Evolutionary conservation across 1,140 invertebrate species (phyloP), one percentile per base, ranked within the genome.

Genomic region (Drosophila leontia): DNA sequence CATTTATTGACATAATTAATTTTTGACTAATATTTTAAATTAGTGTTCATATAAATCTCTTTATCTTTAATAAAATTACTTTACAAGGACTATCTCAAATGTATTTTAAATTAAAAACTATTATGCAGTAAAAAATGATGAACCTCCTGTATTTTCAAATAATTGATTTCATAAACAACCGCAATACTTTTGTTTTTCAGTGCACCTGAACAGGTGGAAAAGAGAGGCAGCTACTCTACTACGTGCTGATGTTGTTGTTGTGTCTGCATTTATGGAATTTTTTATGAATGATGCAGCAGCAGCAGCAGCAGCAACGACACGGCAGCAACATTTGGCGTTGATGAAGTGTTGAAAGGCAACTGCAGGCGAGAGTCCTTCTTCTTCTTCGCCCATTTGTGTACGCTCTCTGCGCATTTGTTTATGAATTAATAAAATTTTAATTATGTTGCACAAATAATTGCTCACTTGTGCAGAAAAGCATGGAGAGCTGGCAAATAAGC

Each of bases 361-460:
- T 69, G 62, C 63, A 75, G 65, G 34, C 26, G 19, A 45, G 48
- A 82, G 80, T 72, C 69, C 80, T 82, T 65, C 75, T 44, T 48
- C 15, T 35, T 9, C 45, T 41, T 35, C 39, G 9, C 39, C 68
- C 59, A 50, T 39, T 65, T 65, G 60, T 48, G 65, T 67, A 50
- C 69, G 51, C 69, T 70, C 69, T 71, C 69, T 72, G 69, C 69
- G 75, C 75, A 82, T 82, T 85, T 85, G 82, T 86, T 86, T 85
- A 86, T 85, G 82, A 85, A 85, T 85, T 85, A 84, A 85, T 84
- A 85, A 84, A 80, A 85, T 81, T 85, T 86, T 86, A 81, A 85
- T 85, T 85, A 85, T 85, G 82, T 85, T 85, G 82, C 82, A 85
- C 78, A 85, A 84, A 81, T 84, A 85, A 84, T 85, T 84, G 82